phyloP scores from a whole-genome alignment of 2,797 vertebrate genomes.

The Sebastes nivosus region DNA sequence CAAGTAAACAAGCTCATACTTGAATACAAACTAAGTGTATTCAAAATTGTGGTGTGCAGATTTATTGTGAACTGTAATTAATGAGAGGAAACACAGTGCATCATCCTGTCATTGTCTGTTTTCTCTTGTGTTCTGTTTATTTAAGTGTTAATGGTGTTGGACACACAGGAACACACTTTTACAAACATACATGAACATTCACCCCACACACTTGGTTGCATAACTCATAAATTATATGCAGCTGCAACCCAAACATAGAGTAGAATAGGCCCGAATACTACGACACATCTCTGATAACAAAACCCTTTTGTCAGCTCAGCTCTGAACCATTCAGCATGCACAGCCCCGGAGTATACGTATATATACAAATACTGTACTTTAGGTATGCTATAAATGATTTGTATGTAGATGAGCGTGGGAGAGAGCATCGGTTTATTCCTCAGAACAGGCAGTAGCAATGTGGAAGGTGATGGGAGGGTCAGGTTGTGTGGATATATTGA shows the following conservation, averaged over 20 bases:
- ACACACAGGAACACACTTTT: conserved; percentile 11
- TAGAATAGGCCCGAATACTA: background rate
- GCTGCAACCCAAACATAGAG: background rate
- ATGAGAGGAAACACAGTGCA: background rate
- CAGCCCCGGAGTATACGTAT: background rate
- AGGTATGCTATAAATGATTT: conserved; percentile 56
- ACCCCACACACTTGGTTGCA: background rate
- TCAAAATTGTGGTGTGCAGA: background rate
- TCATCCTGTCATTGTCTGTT: background rate
- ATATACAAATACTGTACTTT: conserved; percentile 57
- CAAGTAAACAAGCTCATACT: background rate
- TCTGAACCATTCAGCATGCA: conserved; percentile 37
- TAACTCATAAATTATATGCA: background rate
- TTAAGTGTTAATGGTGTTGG: background rate
- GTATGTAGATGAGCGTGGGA: conserved; percentile 23
- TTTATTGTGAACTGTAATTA: background rate
- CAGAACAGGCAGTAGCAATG: conserved; percentile 14
- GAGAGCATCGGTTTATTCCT: background rate
- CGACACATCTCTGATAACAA: conserved; percentile 4
- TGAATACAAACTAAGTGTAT: background rate
- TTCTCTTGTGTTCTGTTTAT: background rate
- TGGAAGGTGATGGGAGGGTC: conserved; percentile 12
- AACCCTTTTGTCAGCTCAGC: background rate
- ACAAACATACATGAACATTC: conserved; percentile 6
- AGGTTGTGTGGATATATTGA: background rate